A percentile compares a stretch with the other conserved stretches of the same genome.
Conservation (phyloP, 2,888 invertebrate genomes). For the Oeneis ivallda region DNA sequence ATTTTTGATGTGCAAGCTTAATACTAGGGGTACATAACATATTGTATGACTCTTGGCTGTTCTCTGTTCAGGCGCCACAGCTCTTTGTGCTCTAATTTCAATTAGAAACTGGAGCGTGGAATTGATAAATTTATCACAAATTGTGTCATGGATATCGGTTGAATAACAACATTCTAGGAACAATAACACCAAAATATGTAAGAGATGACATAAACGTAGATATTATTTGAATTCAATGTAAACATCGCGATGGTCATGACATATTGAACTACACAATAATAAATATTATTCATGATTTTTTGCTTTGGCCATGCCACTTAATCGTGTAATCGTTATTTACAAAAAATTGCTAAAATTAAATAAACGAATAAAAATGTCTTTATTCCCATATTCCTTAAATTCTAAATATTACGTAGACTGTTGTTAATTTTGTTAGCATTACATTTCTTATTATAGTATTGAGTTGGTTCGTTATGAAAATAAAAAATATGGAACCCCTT, state of each 20-base stretch:
- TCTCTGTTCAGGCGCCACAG: conserved; percentile 7
- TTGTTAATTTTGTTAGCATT: too few species aligned
- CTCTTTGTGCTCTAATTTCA: conserved; percentile 15
- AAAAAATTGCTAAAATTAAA: too few species aligned
- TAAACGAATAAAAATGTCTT: too few species aligned
- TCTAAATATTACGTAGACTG: too few species aligned
- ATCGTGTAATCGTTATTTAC: too few species aligned
- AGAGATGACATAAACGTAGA: conserved; percentile 6
- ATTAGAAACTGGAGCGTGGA: conserved; percentile 19
- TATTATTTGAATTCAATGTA: not conserved
- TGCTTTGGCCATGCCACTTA: too few species aligned
- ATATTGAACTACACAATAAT: conserved; percentile 4
- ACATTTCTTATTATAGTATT: too few species aligned
- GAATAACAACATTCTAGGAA: conserved; percentile 17
- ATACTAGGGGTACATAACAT: not conserved
- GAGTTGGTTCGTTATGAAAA: too few species aligned
- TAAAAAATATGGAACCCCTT: too few species aligned
- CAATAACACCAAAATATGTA: conserved; percentile 10
- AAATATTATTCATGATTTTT: not conserved
- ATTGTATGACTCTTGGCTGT: conserved; percentile 25
- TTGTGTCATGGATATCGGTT: conserved; percentile 22
- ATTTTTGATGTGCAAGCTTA: too few species aligned
- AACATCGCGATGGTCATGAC: conserved; percentile 9
- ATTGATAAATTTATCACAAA: conserved; percentile 20
- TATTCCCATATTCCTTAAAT: too few species aligned